Percentiles rank a stretch among this genome's conserved stretches.
Conservation (phyloP, 2,797 vertebrate species). For the Numenius phaeopus region DNA sequence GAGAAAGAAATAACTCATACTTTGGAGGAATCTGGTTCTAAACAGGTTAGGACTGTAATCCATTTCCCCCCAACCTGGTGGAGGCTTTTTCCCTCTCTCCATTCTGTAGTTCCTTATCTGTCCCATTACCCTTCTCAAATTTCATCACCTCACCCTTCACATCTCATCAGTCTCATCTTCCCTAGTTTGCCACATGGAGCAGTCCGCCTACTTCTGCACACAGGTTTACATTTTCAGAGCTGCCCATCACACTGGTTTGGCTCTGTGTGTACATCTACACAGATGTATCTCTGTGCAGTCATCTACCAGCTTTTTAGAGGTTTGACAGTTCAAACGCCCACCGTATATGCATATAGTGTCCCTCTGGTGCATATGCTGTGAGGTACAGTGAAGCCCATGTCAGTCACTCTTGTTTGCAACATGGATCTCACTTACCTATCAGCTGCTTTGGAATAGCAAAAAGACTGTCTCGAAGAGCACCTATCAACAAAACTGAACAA, state of each 20-base stretch:
- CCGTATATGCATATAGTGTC: background rate
- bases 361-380: accelerated
- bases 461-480: background rate
- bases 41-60: background rate
- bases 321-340: background rate
- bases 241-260: background rate
- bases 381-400: background rate
- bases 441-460: background rate
- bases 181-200: background rate
- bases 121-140: background rate
- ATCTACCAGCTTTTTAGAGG: background rate
- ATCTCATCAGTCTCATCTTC: background rate
- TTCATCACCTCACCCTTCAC: background rate
- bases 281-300: background rate
- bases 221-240: background rate
- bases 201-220: background rate
- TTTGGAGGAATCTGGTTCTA: background rate
- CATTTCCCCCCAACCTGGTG: accelerated
- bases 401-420: background rate
- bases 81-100: accelerated
- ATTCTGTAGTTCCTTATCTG: background rate
- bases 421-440: background rate
- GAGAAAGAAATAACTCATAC: background rate
- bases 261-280: too few species aligned
- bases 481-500: background rate